Evolutionary conservation across 30 jellyfish, hydroid and myxozoan species (phyloP), one percentile per base, ranked within the genome.

Genomic region (Pelagia noctiluca): DNA sequence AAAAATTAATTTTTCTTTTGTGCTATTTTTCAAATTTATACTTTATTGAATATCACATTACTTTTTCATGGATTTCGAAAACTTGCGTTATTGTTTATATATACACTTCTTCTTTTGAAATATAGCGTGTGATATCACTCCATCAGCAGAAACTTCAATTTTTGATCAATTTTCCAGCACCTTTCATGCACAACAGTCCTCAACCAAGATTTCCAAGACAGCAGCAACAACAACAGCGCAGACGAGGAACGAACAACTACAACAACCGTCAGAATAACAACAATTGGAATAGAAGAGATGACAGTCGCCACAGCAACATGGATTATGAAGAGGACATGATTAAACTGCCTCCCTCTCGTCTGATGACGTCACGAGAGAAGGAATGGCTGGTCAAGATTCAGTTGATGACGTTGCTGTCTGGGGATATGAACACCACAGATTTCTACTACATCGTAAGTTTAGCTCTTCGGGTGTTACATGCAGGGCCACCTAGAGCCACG

Each of bases 311-410:
- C 63, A 47, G 66, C 28, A 5, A 50, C 18, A 3, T 49, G 26
- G 66, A 84, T 5, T 71, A 78, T 34, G 85, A 81, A 16, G 93
- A 86, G 19, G 78, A 73, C 23, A 61, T 76, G 28, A 70, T 93
- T 30, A 76, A 88, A 52, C 78, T 93, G 78, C 83, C 92, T 12
- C 88, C 99, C 16, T 93, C 99, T 24, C 75, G 74, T 30, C n/a
- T 93, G 89, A 93, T 93, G 99, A 80, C 97, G 31, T 84, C 97
- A 46, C 83, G 77, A 46, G 99, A 93, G 70, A 93, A 93, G 42
- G 97, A 93, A 61, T 93, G 99, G 99, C 90, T 93, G 26, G 90
- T 86, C 24, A 93, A 93, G 79, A 87, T 93, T 29, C 96, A 89
- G 63, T 61, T 93, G 66, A 87, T 93, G 97, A 83, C 84, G 50